A percentile compares a stretch with the other conserved stretches of the same genome.
phyloP scores from a whole-genome alignment of 92 coral and sea anemone species.

The Chrysogorgia sp. region DNA sequence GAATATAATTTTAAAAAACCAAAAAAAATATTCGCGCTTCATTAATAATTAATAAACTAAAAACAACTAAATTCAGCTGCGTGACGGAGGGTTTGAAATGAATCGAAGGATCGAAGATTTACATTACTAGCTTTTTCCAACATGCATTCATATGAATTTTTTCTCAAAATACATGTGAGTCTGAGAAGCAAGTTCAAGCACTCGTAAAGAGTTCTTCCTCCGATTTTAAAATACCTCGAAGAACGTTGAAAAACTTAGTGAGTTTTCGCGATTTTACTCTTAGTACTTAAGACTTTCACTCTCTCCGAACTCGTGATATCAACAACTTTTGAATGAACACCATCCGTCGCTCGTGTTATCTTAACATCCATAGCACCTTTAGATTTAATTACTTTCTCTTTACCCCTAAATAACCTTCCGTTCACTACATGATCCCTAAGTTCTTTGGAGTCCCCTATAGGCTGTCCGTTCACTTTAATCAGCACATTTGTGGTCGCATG shows the following conservation, averaged over 20 bases:
- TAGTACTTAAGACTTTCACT: conserved; percentile 76
- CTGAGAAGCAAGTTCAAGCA: too few species aligned
- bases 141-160: background rate
- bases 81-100: background rate
- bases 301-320: conserved; percentile 80
- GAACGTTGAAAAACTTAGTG: background rate
- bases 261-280: conserved; percentile 74
- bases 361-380: conserved; percentile 88
- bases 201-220: too few species aligned
- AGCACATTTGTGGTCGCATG: conserved; percentile 52
- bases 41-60: too few species aligned
- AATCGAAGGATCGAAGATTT: too few species aligned
- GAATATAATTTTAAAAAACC: background rate
- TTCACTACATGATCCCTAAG: conserved; percentile 76
- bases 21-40: background rate
- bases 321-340: conserved; percentile 73
- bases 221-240: too few species aligned
- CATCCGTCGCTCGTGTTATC: conserved; percentile 84
- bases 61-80: background rate
- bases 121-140: background rate
- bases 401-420: conserved; percentile 79
- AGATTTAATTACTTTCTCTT: conserved; percentile 85
- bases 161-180: too few species aligned
- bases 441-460: conserved; percentile 82
- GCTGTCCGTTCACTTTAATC: conserved; percentile 85